Conservation (phyloP, 2,888 invertebrate genomes). For the Argyra leucocephala region DNA sequence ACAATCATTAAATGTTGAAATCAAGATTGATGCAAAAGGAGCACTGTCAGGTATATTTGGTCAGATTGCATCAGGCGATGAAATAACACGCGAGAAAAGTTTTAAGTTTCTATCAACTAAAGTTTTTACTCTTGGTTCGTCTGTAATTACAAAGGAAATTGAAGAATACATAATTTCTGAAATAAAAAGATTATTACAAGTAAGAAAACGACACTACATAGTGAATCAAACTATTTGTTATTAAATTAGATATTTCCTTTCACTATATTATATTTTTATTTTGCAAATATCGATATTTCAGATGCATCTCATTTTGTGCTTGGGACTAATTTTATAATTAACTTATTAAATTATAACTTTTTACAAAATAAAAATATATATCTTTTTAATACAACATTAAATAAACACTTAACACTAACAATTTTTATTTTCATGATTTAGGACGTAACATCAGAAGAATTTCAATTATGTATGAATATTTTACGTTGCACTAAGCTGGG, state of each 20-base stretch:
- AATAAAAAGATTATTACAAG: slow-evolving; percentile 75
- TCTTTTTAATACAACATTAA: background rate
- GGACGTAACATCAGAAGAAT: slow-evolving; percentile 87
- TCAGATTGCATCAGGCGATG: slow-evolving; percentile 60
- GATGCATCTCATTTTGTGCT: too few species aligned
- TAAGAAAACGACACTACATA: slow-evolving; percentile 37
- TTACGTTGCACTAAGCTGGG: slow-evolving; percentile 72
- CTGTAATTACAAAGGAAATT: slow-evolving; percentile 69
- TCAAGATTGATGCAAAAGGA: slow-evolving; percentile 43
- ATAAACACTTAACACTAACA: background rate
- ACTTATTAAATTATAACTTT: too few species aligned
- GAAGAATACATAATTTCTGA: slow-evolving; percentile 76
- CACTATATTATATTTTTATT: too few species aligned
- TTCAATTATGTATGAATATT: slow-evolving; percentile 78
- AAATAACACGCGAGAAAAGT: slow-evolving; percentile 71
- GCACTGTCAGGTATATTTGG: slow-evolving; percentile 58
- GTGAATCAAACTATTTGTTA: background rate
- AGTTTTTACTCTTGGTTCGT: slow-evolving; percentile 66
- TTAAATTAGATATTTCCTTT: too few species aligned
- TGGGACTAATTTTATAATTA: too few species aligned
- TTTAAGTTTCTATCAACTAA: slow-evolving; percentile 81
- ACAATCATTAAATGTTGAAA: slow-evolving; percentile 9
- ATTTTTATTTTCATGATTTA: slow-evolving; percentile 42
- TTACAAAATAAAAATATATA: background rate
- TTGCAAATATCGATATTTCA: too few species aligned